These are phyloP conservation scores for Drosophila lowei DNA, from an alignment of 1,140 invertebrate genomes.

Conservation along the genomic window DNA sequence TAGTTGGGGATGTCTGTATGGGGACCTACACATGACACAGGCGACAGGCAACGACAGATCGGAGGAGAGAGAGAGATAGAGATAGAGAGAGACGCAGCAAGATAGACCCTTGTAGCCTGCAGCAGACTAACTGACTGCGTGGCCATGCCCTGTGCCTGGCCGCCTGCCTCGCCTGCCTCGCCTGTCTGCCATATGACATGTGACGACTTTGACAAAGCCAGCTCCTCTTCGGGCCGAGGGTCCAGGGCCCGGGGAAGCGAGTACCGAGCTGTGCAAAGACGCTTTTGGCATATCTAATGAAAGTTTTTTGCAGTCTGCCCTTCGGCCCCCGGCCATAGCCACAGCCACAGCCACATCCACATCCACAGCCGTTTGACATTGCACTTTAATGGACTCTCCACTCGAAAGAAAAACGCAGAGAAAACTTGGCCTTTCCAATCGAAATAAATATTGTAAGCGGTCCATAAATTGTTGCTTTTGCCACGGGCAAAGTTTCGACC, in stretches of 20 bases:
- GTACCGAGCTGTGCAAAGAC: slow-evolving; percentile 49
- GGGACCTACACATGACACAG: slow-evolving; percentile 38
- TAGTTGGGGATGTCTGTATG: slow-evolving; percentile 9
- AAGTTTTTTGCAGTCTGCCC: slow-evolving; percentile 35
- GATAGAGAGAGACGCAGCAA: slow-evolving; percentile 11
- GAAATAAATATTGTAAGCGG: slow-evolving; percentile 62
- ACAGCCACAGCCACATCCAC: neutral
- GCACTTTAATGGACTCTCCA: slow-evolving; percentile 61
- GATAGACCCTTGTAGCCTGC: slow-evolving; percentile 40
- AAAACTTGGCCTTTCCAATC: slow-evolving; percentile 53
- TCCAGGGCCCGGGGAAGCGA: neutral
- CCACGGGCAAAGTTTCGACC: slow-evolving; percentile 59
- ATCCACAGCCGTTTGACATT: slow-evolving; percentile 8
- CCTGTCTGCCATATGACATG: slow-evolving; percentile 48
- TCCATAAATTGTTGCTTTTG: slow-evolving; percentile 74
- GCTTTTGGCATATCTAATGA: slow-evolving; percentile 70
- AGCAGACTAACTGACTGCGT: slow-evolving; percentile 45
- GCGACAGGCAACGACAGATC: slow-evolving; percentile 42
- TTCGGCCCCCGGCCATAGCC: neutral
- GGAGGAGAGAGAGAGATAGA: slow-evolving; percentile 5
- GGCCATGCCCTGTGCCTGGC: slow-evolving; percentile 27
- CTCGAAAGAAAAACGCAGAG: slow-evolving; percentile 7
- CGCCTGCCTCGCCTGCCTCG: slow-evolving; percentile 30
- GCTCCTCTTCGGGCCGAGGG: slow-evolving; percentile 5
- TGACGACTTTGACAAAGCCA: slow-evolving; percentile 70